Base-by-base conservation (phyloP, 2,888 invertebrate genomes). In the Agonopterix arenella region DNA sequence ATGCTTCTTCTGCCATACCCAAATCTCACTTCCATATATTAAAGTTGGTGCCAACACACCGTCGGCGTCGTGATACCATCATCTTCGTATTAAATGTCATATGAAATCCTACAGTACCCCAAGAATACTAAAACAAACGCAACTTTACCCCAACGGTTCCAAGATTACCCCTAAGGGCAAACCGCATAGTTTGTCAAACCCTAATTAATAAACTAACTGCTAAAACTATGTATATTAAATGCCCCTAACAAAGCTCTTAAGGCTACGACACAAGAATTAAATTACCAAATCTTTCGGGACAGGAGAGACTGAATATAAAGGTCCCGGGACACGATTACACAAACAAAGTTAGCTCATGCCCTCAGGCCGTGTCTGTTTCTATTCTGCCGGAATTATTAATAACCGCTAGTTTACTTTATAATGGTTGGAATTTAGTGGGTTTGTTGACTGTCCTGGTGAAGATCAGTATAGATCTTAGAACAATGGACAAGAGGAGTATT, bases 101-200 rank as follows among this genome's bases (percentile, higher is more conserved):
- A 28, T 28, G 28, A 28, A 28, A 28, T 28, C 28, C 28, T 28
- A 28, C 28, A 28, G 5, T 28, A 28, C 28, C 28, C 28, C 28
- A 7, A 28, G 28, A 18, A 18, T 18, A 28, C 28, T 28, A 28
- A 28, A 28, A 28, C 28, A 28, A 28, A 28, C 28, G 28, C 7
- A 28, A 28, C 28, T 28, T 28, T 28, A 28, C 28, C 28, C 28
- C 28, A 28, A 28, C 28, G 28, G 28, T 28, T 28, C 47, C 46
- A 42, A 38, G 45, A 45, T 49, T 49, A 45, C 48, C 48, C 36
- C 11, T 5, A 18, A 42, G 56, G 61, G 55, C 52, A 54, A 55
- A 70, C 75, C 74, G 68, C 74, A 73, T 66, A 80, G 74, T 80
- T 81, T 80, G 80, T 76, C 80, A 79, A 79, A 70, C 72, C 70